Evolutionary conservation across 2,113 vertebrate species (phyloP).

Genomic region (Leucoraja erinaceus): DNA sequence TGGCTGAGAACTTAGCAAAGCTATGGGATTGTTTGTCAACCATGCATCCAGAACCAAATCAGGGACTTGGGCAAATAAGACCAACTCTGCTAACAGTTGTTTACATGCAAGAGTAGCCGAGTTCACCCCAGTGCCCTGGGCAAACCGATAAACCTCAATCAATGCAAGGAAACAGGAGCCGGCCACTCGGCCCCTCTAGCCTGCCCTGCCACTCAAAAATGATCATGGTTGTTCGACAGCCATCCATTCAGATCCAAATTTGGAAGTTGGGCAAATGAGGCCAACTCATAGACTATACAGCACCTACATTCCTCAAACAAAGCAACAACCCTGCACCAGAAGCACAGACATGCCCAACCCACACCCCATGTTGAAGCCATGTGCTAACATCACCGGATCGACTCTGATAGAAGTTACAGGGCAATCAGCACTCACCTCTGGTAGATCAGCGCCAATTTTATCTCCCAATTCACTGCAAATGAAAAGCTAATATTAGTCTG

Average conservation of each 20-base stretch:
- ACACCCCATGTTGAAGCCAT: background rate
- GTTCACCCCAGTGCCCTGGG: background rate
- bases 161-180: background rate
- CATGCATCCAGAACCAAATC: too few relatives aligned
- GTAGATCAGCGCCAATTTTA: constrained; percentile 67
- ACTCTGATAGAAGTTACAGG: background rate
- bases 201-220: too few relatives aligned
- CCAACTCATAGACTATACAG: background rate
- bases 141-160: background rate
- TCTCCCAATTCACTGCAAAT: constrained; percentile 75
- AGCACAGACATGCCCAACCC: background rate
- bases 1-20: too few relatives aligned
- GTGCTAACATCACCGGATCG: background rate
- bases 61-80: too few relatives aligned
- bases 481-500: background rate
- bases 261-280: background rate
- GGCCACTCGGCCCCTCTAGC: too few relatives aligned
- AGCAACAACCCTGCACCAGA: background rate
- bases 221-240: too few relatives aligned
- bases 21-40: too few relatives aligned
- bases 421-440: constrained; percentile 66
- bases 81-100: background rate
- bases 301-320: background rate
- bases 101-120: background rate
- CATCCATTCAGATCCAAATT: background rate